phyloP scores from a whole-genome alignment of 2,113 vertebrate species.

The Gopherus flavomarginatus region DNA sequence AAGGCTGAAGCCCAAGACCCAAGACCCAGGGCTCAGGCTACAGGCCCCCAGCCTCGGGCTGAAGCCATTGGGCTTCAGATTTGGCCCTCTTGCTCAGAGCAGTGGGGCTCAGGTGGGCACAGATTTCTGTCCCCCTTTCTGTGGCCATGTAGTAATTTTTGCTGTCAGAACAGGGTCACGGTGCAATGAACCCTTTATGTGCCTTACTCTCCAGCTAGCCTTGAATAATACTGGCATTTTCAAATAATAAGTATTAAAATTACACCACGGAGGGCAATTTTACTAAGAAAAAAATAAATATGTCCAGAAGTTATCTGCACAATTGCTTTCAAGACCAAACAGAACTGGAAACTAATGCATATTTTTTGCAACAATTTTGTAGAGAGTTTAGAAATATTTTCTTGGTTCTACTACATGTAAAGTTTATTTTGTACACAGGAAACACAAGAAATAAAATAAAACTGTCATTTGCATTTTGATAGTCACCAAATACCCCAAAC shows the following conservation, averaged over 20 bases:
- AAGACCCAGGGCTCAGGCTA: no score
- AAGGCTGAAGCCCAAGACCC: no score
- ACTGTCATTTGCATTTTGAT: background rate
- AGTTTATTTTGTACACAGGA: background rate
- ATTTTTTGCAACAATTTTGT: background rate
- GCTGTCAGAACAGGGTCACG: no score
- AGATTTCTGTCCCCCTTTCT: no score
- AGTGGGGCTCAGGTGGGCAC: no score
- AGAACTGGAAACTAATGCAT: background rate
- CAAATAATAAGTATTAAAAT: background rate
- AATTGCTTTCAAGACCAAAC: background rate
- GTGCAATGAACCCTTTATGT: no score
- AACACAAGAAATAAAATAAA: background rate
- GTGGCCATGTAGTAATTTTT: no score
- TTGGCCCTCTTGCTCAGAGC: no score
- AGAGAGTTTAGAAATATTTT: background rate
- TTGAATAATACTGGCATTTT: background rate
- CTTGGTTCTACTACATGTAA: background rate
- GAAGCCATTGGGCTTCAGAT: no score
- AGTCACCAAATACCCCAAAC: background rate
- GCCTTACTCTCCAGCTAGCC: background rate
- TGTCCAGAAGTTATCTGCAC: background rate
- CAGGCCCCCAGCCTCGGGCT: no score
- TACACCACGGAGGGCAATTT: background rate
- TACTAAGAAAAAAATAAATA: background rate